Percentiles rank a stretch among this genome's conserved stretches.
These are phyloP conservation scores for Brachionus manjavacas DNA, from an alignment of 1,140 invertebrate species.

Conservation along the genomic window DNA sequence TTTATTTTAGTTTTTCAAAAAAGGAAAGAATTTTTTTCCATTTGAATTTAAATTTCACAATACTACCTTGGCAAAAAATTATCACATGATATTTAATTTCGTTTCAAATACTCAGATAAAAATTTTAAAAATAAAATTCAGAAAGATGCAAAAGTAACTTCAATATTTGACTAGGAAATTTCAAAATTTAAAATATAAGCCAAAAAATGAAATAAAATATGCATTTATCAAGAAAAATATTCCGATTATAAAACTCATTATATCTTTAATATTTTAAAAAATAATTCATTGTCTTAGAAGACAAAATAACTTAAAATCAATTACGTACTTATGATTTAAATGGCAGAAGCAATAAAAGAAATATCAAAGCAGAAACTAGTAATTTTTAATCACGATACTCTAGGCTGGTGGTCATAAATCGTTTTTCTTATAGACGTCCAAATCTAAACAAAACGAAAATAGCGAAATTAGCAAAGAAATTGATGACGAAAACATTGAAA, in stretches of 20 bases:
- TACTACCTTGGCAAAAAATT: no score
- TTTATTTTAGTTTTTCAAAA: no score
- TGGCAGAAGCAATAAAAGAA: conserved; percentile 37
- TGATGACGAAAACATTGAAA: conserved; percentile 14
- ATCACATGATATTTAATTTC: no score
- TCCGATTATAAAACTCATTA: background rate
- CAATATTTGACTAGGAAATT: background rate
- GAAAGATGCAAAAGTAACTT: background rate
- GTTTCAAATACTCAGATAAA: no score
- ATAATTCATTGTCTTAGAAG: background rate
- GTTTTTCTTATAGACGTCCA: background rate
- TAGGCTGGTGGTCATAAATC: background rate
- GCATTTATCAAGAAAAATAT: background rate
- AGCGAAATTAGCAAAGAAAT: background rate
- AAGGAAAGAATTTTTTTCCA: no score
- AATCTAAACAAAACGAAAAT: background rate
- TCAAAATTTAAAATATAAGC: background rate
- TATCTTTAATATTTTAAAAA: background rate
- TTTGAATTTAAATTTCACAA: no score
- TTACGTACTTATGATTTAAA: background rate
- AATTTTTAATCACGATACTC: background rate
- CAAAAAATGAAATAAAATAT: background rate
- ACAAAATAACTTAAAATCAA: background rate
- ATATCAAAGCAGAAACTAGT: conserved; percentile 22
- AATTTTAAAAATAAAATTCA: no score